Evolutionary conservation across 2,888 invertebrate species (phyloP), one percentile per base, ranked within the genome.

Genomic region (Ormia ochracea): DNA sequence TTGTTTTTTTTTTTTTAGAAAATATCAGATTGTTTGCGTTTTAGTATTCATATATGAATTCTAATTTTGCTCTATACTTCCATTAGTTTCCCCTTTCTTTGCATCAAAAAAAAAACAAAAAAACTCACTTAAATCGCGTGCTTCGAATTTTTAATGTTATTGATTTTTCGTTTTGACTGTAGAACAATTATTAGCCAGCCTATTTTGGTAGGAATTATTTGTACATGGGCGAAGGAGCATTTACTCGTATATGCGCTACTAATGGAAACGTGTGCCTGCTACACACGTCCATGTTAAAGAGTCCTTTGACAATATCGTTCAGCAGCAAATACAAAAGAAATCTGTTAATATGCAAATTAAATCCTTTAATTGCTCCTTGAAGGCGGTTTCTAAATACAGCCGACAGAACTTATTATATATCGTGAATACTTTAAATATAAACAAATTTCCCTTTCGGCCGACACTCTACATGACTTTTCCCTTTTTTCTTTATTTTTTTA

Each of bases 121-220:
- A 58, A 19, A 38, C 79, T 75, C 70, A 70, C 79, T 79, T 70
- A 65, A 79, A 79, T 80, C 72, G 80, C 80, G 80, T 80, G 80
- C 63, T 56, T 58, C 48, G 80, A 80, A 80, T 76, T 69, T 76
- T 69, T 72, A 80, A 76, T 80, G 61, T 41, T 80, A 80, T 76
- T 48, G 76, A 80, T 80, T 80, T 80, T 66, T 59, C 41, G 14
- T 38, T 45, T 36, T 59, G 36, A 56, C 56, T 41, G 26, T 59
- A 75, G 21, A 75, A 66, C 28, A 43, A 50, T 33, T 65, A 68
- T 58, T 69, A 58, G 33, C 23, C 7, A 48, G 31, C 19, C 69
- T 50, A 28, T 48, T 52, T 31, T 50, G 10, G 17, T 36, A 23
- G 7, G 5, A 14, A 26, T 21, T 12, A 2, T 28, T 9, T 23